Evolutionary conservation across 2,113 vertebrate genomes (phyloP), one percentile per base, ranked within the genome.

Genomic region (Microtus ochrogaster): DNA sequence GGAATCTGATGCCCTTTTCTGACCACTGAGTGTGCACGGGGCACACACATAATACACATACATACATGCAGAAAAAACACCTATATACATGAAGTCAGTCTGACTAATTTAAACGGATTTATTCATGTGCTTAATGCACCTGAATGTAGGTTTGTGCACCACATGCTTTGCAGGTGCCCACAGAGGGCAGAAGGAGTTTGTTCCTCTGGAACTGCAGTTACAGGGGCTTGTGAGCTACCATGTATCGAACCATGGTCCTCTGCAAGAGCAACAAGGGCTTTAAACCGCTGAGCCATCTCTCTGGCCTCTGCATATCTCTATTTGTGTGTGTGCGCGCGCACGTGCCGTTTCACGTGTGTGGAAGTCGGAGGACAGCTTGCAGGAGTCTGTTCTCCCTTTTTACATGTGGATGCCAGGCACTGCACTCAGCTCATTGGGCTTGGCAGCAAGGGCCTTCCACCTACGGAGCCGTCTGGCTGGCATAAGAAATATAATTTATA

Each of bases 401-500:
- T 65, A 3, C 16, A 66, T 33, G 58, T 84, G 61, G 39, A 24
- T 33, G 28, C 14, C 82, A 65, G 61, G 63, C 26, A 47, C 16
- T 47, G 83, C 47, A 22, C 26, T 66, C 16, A 22, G 63, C 39
- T 84, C 61, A 19, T 21, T 28, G 7, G 82, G n/a, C 58, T 84
- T 30, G 58, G 58, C 13, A 66, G 39, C 58, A 44, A 65, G 61
- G 8, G 16, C n/a, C 39, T 39, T 44, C 30, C 39, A 84, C 39
- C n/a, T 63, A 65, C 39, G 2, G 61, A 84, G 2, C 16, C 83
- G 19, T 85, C 63, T 66, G 26, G 16, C 63, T 33, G 63, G 41
- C 58, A 83, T 39, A 24, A 41, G n/a, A 89, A 76, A 89, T 89
- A 85, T 22, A 74, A 76, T 74, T 68, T 94, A 74, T 44, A 66